Conservation (phyloP, 2,113 vertebrate genomes). For the Lynx canadensis region DNA sequence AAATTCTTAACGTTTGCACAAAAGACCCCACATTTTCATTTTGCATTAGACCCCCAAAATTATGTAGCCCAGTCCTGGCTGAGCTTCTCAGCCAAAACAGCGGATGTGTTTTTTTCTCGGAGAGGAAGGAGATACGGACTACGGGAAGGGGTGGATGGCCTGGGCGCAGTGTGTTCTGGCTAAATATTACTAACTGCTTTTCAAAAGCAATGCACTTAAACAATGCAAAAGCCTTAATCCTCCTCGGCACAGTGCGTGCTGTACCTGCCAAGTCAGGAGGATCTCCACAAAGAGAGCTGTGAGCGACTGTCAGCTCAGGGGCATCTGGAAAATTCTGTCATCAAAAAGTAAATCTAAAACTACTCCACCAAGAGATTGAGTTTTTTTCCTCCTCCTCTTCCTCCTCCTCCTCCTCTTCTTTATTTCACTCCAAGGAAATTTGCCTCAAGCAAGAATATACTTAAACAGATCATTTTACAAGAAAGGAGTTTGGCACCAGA, state of each 20-base stretch:
- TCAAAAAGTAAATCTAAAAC: slow-evolving; percentile 59
- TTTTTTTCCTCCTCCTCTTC: background rate
- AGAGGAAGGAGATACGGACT: background rate
- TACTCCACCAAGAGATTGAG: slow-evolving; percentile 50
- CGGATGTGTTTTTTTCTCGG: background rate
- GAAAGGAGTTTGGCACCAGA: slow-evolving; percentile 64
- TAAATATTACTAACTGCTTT: background rate
- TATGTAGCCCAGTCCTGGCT: background rate
- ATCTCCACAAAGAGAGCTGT: background rate
- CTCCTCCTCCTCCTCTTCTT: background rate
- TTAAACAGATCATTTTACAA: slow-evolving; percentile 68
- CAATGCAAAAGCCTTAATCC: background rate
- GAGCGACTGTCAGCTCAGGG: background rate
- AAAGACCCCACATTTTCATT: background rate
- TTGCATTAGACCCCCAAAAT: background rate
- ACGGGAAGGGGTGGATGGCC: background rate
- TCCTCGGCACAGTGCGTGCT: background rate
- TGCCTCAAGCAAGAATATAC: slow-evolving; percentile 66
- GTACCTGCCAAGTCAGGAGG: slow-evolving; percentile 54
- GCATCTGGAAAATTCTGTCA: slow-evolving; percentile 63
- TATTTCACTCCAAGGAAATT: slow-evolving; percentile 74
- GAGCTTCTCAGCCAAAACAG: background rate
- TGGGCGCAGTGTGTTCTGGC: background rate
- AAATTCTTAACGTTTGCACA: background rate
- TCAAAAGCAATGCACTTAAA: background rate